Evolutionary conservation across 2,113 vertebrate genomes (phyloP), one percentile per base, ranked within the genome.

Genomic region (Ammodytes marinus): DNA sequence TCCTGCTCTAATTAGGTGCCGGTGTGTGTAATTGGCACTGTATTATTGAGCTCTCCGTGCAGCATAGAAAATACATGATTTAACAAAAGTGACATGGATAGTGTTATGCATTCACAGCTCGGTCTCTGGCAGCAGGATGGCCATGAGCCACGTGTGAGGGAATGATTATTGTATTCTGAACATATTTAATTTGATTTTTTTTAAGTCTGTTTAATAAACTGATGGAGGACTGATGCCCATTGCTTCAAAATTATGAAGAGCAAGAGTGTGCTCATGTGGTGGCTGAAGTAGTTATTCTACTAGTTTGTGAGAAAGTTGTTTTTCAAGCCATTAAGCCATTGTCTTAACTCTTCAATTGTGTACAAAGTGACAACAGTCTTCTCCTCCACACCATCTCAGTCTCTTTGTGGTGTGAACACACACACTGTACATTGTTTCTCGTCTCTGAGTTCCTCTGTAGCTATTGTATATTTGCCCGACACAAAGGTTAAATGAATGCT

Each of bases 1-100:
- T 77, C 70, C 66, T 40, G 75, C 75, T 84, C 75, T 88, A 88
- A 91, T 88, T 85, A 79, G 78, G 12, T 19, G 42, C 42, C 19
- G 11, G 79, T 49, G 74, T 82, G 86, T 84, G 69, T 77, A 65
- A 72, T 40, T 68, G 73, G 5, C 1, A 55, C 75, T 15, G 74
- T 47, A 17, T 77, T 79, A 70, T 19, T 8, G 27, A 11, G 68
- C 40, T 64, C 49, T 50, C 61, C 6, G 0, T 12, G 66, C 40
- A 27, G 57, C 80, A 83, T 37, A 55, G 54, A 81, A 59, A 80
- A 66, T 40, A 71, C 60, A 79, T 50, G 68, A 86, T 81, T 27
- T 67, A 75, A 79, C 35, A 47, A 58, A 67, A 57, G 75, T 53
- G 80, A 47, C 65, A 55, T 53, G 27, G 49, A 19, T 63, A 65